Base-by-base conservation (phyloP, 1,140 invertebrate genomes). In the Hyposmocoma kahamanoa region DNA sequence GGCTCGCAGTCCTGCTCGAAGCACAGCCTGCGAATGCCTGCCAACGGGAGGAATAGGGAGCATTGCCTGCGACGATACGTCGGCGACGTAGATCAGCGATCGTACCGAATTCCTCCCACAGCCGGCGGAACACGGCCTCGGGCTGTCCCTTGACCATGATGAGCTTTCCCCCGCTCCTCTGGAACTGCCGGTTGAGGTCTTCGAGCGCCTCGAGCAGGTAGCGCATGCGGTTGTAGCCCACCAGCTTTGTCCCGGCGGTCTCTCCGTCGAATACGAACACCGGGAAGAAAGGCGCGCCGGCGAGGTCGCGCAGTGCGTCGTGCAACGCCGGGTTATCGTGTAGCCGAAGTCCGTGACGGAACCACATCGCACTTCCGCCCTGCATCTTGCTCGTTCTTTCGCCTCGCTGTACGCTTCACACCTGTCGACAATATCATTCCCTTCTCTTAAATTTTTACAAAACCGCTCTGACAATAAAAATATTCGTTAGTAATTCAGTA, bases 1-100 rank as follows among this genome's bases (percentile, higher is more conserved):
- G 92, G 91, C 73, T 94, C 92, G 59, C 91, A 91, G 64, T 94
- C 92, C 75, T 91, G 89, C 64, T 93, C 92, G 73, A 91, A 92
- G 59, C 84, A 90, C 42, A 89, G 74, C 59, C 81, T 90, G 50
- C 75, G 68, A 56, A 90, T 78, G 56, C 84, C 72, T 81, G n/a
- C n/a, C n/a, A n/a, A n/a, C n/a, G n/a, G 28, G 1, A 22, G 22
- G 39, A 18, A 28, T 6, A 34, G 15, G 15, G 11, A 26, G 24
- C 5, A 26, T n/a, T n/a, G n/a, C n/a, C n/a, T n/a, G n/a, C n/a
- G n/a, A n/a, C n/a, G n/a, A n/a, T n/a, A n/a, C n/a, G n/a, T n/a
- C n/a, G n/a, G n/a, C n/a, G n/a, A n/a, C n/a, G n/a, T n/a, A n/a
- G n/a, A n/a, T n/a, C n/a, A n/a, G n/a, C n/a, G n/a, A n/a, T n/a